Base-by-base conservation (phyloP, 2,797 vertebrate species). In the Sparus aurata region DNA sequence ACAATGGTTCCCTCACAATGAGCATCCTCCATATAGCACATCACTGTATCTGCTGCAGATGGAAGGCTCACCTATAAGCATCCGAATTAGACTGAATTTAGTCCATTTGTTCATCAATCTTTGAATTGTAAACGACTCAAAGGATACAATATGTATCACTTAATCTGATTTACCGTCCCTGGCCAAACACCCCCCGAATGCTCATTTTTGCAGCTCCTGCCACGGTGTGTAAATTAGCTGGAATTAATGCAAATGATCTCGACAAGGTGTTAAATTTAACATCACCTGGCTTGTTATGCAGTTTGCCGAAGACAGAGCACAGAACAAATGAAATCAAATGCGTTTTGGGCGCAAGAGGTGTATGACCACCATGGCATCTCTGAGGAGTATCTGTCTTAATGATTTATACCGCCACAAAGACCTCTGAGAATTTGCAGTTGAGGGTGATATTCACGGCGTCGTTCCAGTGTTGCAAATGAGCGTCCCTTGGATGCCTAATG, bases 331-430 rank as follows among this genome's bases (percentile, higher is more conserved):
- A 91, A 94, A 93, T 93, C 92, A 92, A 92, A 91, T 84, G 88
- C 79, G 66, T 92, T 93, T 91, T 87, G 87, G 89, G 89, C 87
- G 79, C 86, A 76, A 89, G 89, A 91, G 87, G 87, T 89, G 87
- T 91, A 77, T 91, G 90, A 94, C 93, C 91, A 88, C 93, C 85
- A 61, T 69, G 20, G 91, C 89, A 94, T 95, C 95, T 96, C 94
- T 34, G 78, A 95, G 95, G 95, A 95, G 91, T 88, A 93, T 91
- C 93, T 95, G 94, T 95, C 95, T 91, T 95, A 93, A 95, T 96
- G 94, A 96, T 95, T 96, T 94, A 95, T 95, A 89, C 77, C 82
- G 77, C 89, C 86, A 87, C 83, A 66, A 79, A 94, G 87, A 89
- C 94, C 94, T 94, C 82, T 70, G 93, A 95, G 95, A 92, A 93